Evolutionary conservation across 2,797 vertebrate genomes (phyloP).

Genomic region (Florisuga fusca): DNA sequence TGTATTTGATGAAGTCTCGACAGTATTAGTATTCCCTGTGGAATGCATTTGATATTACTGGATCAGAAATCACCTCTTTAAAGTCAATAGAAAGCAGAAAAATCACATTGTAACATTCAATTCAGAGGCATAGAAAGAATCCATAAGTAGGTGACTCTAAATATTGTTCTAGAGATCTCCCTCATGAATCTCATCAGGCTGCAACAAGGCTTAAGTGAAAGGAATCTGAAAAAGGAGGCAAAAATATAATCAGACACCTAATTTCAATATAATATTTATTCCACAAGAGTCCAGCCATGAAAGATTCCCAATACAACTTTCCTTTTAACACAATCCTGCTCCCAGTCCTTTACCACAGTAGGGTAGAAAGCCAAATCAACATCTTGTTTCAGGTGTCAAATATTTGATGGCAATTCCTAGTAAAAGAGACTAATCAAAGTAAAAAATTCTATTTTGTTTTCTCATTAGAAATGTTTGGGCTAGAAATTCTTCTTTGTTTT

Average conservation of each 20-base stretch:
- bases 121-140: not conserved
- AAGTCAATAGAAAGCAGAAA: not conserved
- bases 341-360: not conserved
- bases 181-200: not conserved
- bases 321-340: not conserved
- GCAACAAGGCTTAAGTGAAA: not conserved
- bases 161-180: constrained; percentile 16
- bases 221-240: not conserved
- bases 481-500: not conserved
- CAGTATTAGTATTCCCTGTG: not conserved
- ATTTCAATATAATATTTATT: constrained; percentile 6
- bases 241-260: not conserved
- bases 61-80: constrained; percentile 10
- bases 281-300: not conserved
- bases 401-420: not conserved
- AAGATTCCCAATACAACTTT: not conserved
- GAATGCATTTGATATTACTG: not conserved
- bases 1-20: not conserved
- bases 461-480: not conserved
- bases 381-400: not conserved
- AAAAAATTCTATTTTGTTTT: not conserved
- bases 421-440: not conserved
- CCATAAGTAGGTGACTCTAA: not conserved
- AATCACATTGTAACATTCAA: not conserved
- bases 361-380: not conserved